Conservation (phyloP, 2,888 invertebrate genomes). For the Scaptomyza caliginosa region DNA sequence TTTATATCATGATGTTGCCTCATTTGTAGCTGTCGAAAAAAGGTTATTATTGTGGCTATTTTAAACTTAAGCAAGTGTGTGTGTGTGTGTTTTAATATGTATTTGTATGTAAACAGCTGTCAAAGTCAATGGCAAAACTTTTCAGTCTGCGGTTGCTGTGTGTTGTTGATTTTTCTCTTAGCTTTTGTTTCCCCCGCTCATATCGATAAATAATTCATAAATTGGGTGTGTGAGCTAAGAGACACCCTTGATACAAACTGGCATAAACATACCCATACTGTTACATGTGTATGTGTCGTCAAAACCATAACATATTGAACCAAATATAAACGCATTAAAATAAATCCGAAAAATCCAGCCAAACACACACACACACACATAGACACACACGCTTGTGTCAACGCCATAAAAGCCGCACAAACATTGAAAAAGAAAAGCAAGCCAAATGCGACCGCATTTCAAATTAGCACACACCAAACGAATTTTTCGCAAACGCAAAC, state of each 20-base stretch:
- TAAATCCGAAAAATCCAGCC: constrained; percentile 65
- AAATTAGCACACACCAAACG: constrained; percentile 66
- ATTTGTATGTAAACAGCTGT: constrained; percentile 45
- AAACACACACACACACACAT: constrained; percentile 18
- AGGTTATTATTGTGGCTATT: constrained; percentile 12
- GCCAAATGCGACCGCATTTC: constrained; percentile 69
- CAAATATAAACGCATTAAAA: constrained; percentile 70
- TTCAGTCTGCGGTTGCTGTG: constrained; percentile 28
- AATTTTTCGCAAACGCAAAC: constrained; percentile 21
- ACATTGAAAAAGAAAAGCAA: constrained; percentile 23
- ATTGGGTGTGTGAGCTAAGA: constrained; percentile 24
- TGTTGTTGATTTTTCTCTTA: constrained; percentile 17
- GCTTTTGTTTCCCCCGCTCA: constrained; percentile 22
- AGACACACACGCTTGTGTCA: constrained; percentile 25
- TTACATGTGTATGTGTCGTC: constrained; percentile 34
- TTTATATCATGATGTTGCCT: neutral
- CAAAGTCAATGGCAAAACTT: constrained; percentile 54
- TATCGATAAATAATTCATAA: constrained; percentile 75
- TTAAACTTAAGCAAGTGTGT: constrained; percentile 1
- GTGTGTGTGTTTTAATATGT: neutral
- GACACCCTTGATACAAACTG: neutral
- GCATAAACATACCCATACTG: constrained; percentile 7
- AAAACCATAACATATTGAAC: constrained; percentile 57
- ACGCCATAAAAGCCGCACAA: constrained; percentile 32
- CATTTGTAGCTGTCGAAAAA: neutral